Evolutionary conservation across 2,888 invertebrate species (phyloP), one percentile per base, ranked within the genome.

Genomic region (Orthonychiurus folsomi): DNA sequence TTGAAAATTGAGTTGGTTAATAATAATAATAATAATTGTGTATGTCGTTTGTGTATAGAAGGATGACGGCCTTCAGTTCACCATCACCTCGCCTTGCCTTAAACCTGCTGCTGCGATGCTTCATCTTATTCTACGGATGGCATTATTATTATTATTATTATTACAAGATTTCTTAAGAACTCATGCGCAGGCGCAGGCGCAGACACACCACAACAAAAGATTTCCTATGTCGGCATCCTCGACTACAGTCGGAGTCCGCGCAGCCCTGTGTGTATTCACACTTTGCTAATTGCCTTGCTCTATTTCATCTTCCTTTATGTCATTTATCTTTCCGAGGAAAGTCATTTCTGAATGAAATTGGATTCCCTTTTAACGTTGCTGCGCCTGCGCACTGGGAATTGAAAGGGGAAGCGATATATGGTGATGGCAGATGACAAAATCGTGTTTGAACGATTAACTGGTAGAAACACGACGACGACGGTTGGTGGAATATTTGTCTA

Each of bases 241-340:
- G n/a, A n/a, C n/a, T n/a, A n/a, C n/a, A n/a, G n/a, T n/a, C n/a
- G n/a, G n/a, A n/a, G 37, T 5, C 37, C 37, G 15, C 5, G 15
- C 37, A 37, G 37, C 37, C 37, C 37, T 9, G 37, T 37, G 37
- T 37, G 5, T 5, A 37, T 37, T 37, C 37, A 37, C 37, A 37
- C 37, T 37, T 37, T 37, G 58, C 61, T 65, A 65, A 65, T 67
- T 67, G 62, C 65, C 65, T 61, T 65, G 67, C 64, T 67, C 67
- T 65, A 65, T 63, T 67, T 67, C 60, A 53, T 65, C 52, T 23
- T 52, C 52, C 52, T 52, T 52, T 23, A 20, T 23, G 52, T 52
- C 37, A 37, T 52, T 52, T 23, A 52, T 52, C 52, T 52, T 52
- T 23, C 9, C n/a, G 20, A 21, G 52, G 23, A 23, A 52, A 52